Evolutionary conservation across 2,797 vertebrate species (phyloP).

Genomic region (Arrhamphus sclerolepis): DNA sequence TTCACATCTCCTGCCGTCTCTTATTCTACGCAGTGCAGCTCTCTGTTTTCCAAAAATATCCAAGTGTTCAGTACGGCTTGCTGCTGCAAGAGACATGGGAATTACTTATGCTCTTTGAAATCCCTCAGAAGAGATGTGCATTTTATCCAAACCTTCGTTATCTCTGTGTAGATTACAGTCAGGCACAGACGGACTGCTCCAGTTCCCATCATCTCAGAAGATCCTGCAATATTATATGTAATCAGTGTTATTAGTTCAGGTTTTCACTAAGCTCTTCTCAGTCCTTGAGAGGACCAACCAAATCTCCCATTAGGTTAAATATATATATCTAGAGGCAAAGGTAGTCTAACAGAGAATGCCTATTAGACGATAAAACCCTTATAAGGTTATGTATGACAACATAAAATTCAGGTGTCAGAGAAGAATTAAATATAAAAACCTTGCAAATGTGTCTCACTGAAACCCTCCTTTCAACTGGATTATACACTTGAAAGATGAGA

Average conservation of each 20-base stretch:
- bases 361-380: too few relatives aligned
- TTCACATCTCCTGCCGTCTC: constrained; percentile 56
- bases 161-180: constrained; percentile 24
- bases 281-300: constrained; percentile 32
- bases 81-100: constrained; percentile 37
- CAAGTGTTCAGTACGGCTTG: background rate
- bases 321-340: background rate
- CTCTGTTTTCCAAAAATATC: constrained; percentile 57
- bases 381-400: too few relatives aligned
- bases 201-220: constrained; percentile 52
- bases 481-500: too few relatives aligned
- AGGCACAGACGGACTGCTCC: constrained; percentile 35
- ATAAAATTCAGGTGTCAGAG: constrained; percentile 4
- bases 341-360: background rate
- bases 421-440: constrained; percentile 7
- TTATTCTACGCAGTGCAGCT: constrained; percentile 52
- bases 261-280: constrained; percentile 23
- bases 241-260: constrained; percentile 56
- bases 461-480: too few relatives aligned
- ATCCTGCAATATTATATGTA: constrained; percentile 50
- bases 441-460: too few relatives aligned
- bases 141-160: constrained; percentile 11
- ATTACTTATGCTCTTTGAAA: constrained; percentile 40
- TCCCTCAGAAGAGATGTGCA: constrained; percentile 7
- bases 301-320: constrained; percentile 39